Conservation (phyloP, 2,113 vertebrate genomes). For the Campylorhamphus procurvoides region DNA sequence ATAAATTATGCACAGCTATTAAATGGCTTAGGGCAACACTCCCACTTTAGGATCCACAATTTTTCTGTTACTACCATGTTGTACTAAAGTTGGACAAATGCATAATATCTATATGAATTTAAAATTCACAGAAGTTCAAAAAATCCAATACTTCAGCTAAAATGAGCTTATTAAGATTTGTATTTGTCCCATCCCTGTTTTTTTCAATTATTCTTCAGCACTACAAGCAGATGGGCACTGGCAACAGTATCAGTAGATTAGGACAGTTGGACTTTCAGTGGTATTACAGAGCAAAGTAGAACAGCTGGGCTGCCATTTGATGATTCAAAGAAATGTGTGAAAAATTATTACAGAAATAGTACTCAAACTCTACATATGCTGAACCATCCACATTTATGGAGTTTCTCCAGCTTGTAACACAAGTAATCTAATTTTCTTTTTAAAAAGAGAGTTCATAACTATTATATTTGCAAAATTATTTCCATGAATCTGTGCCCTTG, state of each 20-base stretch:
- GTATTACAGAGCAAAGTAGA: not conserved
- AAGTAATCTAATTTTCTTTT: not conserved
- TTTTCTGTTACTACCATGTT: not conserved
- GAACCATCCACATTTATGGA: not conserved
- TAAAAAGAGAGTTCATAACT: not conserved
- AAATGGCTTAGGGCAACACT: not conserved
- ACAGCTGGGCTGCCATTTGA: constrained; percentile 47
- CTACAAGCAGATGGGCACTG: constrained; percentile 5
- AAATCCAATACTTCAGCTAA: not conserved
- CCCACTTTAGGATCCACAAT: not conserved
- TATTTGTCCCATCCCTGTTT: not conserved
- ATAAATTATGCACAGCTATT: not conserved
- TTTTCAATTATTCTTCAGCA: not conserved
- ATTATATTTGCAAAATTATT: not conserved
- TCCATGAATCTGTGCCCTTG: not conserved
- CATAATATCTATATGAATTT: not conserved
- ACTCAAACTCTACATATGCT: not conserved
- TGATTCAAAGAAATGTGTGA: constrained; percentile 7
- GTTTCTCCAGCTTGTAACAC: not conserved
- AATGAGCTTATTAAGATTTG: not conserved
- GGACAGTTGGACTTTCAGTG: not conserved
- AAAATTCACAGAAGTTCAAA: not conserved
- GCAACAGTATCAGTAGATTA: not conserved
- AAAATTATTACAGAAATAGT: constrained; percentile 25
- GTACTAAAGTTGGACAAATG: not conserved